These are phyloP conservation scores for Pandemis heparana DNA, from an alignment of 2,888 invertebrate species.

Conservation along the genomic window DNA sequence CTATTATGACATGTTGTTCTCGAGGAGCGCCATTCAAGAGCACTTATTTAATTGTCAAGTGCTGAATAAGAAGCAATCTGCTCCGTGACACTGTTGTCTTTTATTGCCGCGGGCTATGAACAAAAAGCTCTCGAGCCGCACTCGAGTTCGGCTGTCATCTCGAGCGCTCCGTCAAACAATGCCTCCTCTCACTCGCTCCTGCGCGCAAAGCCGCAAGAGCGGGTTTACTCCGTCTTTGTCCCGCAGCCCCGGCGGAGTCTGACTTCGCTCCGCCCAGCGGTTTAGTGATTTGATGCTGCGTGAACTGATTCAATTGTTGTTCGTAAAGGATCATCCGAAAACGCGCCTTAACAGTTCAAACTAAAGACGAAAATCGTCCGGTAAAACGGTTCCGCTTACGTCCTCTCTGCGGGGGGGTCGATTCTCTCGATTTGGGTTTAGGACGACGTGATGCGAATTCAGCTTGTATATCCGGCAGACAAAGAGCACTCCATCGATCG, in stretches of 20 bases:
- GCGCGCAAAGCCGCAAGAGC: conserved; percentile 53
- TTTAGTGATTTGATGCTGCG: conserved; percentile 87
- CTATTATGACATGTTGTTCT: conserved; percentile 76
- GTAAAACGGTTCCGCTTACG: conserved; percentile 80
- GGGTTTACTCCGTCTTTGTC: conserved; percentile 73
- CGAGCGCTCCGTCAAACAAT: conserved; percentile 69
- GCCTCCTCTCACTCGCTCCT: conserved; percentile 72
- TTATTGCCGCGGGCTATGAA: conserved; percentile 76
- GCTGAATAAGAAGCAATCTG: conserved; percentile 82
- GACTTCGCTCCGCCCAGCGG: conserved; percentile 84
- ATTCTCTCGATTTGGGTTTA: conserved; percentile 85
- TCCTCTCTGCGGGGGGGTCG: conserved; percentile 78
- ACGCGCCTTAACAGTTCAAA: conserved; percentile 76
- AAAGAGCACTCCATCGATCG: conserved; percentile 82
- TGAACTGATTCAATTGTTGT: conserved; percentile 86
- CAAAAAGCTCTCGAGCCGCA: conserved; percentile 79
- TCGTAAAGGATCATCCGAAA: conserved; percentile 70
- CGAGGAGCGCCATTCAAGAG: conserved; percentile 74
- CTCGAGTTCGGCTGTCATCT: conserved; percentile 79
- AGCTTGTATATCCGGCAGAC: conserved; percentile 81
- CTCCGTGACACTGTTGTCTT: conserved; percentile 82
- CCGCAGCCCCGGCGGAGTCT: conserved; percentile 79
- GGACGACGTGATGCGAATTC: conserved; percentile 85
- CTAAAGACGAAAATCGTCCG: conserved; percentile 83
- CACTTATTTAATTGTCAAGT: conserved; percentile 84